A percentile compares a stretch with the other conserved stretches of the same genome.
Conservation (phyloP, 2,888 invertebrate genomes). For the Lycophotia porphyrea region DNA sequence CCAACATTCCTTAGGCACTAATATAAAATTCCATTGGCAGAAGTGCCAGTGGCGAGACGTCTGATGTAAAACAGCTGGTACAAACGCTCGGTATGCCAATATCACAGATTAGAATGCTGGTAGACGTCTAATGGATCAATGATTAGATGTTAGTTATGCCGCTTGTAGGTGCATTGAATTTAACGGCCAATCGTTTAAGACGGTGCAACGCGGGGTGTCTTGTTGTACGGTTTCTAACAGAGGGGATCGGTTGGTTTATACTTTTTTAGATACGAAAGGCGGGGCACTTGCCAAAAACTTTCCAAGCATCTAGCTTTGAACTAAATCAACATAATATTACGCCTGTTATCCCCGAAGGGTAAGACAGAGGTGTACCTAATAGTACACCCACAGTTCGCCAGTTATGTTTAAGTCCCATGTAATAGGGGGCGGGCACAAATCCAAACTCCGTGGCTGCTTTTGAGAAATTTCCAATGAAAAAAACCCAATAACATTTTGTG, state of each 20-base stretch:
- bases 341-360: too few relatives aligned
- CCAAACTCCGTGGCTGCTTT: too few relatives aligned
- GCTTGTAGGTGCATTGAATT: slow-evolving; percentile 49
- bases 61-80: slow-evolving; percentile 56
- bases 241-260: not conserved
- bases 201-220: not conserved
- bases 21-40: slow-evolving; percentile 61
- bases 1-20: slow-evolving; percentile 59
- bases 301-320: not conserved
- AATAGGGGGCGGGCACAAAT: too few relatives aligned
- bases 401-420: too few relatives aligned
- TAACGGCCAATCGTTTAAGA: slow-evolving; percentile 38
- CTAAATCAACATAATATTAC: too few relatives aligned
- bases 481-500: too few relatives aligned
- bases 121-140: slow-evolving; percentile 48
- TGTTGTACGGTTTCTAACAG: not conserved
- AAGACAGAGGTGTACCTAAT: too few relatives aligned
- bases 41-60: slow-evolving; percentile 53
- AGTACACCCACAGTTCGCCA: too few relatives aligned
- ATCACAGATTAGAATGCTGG: slow-evolving; percentile 56
- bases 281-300: not conserved
- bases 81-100: slow-evolving; percentile 60
- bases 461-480: too few relatives aligned
- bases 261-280: not conserved
- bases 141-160: slow-evolving; percentile 53